Evolutionary conservation across 2,113 vertebrate genomes (phyloP).

Genomic region (Chelonoidis abingdonii): DNA sequence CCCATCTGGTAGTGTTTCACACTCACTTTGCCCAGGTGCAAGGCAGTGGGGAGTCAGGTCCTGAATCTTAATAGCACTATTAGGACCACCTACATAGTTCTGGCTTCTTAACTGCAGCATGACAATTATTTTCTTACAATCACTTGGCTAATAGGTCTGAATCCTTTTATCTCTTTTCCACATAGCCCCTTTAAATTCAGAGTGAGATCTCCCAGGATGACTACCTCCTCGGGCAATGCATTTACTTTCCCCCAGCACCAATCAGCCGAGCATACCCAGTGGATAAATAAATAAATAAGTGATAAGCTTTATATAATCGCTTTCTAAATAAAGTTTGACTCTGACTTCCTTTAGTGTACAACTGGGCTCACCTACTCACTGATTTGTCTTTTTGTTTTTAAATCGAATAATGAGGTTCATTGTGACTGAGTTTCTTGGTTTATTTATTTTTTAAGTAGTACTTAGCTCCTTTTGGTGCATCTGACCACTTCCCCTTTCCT

Average conservation of each 20-base stretch:
- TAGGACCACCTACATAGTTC: not conserved
- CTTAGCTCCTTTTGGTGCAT: not conserved
- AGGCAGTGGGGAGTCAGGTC: not conserved
- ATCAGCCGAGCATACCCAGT: not conserved
- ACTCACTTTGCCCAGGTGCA: rapidly evolving
- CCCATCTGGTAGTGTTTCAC: not conserved
- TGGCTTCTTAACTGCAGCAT: not conserved
- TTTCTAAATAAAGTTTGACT: not conserved
- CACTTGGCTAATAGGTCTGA: not conserved
- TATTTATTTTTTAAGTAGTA: not conserved
- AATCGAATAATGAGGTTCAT: not conserved
- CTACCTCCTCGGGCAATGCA: not conserved
- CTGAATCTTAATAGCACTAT: not conserved
- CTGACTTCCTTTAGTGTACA: not conserved
- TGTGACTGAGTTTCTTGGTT: not conserved
- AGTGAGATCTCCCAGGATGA: not conserved
- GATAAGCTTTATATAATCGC: not conserved
- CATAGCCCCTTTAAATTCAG: not conserved
- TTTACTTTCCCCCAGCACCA: rapidly evolving
- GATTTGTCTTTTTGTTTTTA: not conserved
- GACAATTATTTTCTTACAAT: not conserved
- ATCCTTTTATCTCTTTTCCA: not conserved
- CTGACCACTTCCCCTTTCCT: not conserved
- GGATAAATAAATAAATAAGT: not conserved
- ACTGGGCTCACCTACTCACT: not conserved